Evolutionary conservation across 2,797 vertebrate genomes (phyloP), one percentile per base, ranked within the genome.

Genomic region (Echiichthys vipera): DNA sequence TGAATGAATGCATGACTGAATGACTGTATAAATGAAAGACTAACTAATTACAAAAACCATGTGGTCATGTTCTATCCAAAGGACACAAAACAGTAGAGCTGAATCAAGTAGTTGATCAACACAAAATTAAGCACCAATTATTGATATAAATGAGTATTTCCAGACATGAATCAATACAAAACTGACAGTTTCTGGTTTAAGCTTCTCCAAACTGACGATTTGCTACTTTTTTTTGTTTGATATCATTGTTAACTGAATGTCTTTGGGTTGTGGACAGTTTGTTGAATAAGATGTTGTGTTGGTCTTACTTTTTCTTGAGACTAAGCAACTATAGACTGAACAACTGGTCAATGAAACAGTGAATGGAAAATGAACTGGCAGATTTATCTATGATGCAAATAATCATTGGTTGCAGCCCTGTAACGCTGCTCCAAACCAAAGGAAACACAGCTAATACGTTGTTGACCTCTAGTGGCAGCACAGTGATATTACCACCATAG

Each of bases 381-480:
- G 3, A 46, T 39, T 11, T 24, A 53, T 17, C 25, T 45, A 22
- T 34, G 11, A 14, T 8, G 27, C 39, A 55, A 57, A 20, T 39
- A 51, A 40, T 43, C 10, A 40, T 34, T 0, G 5, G 7, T 6
- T 34, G 20, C 18, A 61, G 37, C 1, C 2, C 8, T 40, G 32
- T 37, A 37, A 29, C 55, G 7, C 11, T n/a, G 13, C 22, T 24
- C 24, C 3, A 36, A 27, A 14, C 4, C 9, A 51, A 25, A 32
- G 29, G 2, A 71, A 71, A 30, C 2, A 56, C 6, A 71, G 11
- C 14, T 67, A 7, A 72, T 66, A 27, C 80, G 68, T 36, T 50
- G 46, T 50, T 65, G 89, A 25, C 89, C 83, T 84, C 91, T 89
- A 78, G 86, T 86, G 91, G 86, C 6, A 13, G 24, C 18, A 56